Base-by-base conservation (phyloP, 2,797 vertebrate species). In the Pygocentrus nattereri region DNA sequence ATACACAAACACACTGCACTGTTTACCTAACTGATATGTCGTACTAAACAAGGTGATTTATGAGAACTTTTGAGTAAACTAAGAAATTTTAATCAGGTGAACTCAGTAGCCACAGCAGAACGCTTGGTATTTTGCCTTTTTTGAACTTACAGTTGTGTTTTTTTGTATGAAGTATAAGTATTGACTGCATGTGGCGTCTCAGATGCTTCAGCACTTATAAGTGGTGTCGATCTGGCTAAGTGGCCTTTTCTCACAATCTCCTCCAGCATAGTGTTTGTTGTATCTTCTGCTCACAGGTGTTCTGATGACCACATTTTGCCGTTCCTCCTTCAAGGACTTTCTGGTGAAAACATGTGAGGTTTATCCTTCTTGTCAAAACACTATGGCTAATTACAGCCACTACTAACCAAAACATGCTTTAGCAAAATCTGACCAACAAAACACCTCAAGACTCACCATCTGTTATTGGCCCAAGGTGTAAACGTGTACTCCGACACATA, bases 321-420 rank as follows among this genome's bases (percentile, higher is more conserved):
- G 13, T 68, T 81, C 52, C 18, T 50, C 21, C 21, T 41, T 74
- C 52, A 64, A 56, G 31, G 70, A 74, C 54, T 38, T 56, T 34
- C 47, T 50, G 27, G 21, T 11, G 61, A 38, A 77, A 68, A 65
- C 54, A 49, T 54, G n/a, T 58, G 31, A 65, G 15, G 34, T 73
- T 81, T 74, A 84, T 81, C 44, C 41, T 74, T 44, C 64, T 77
- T 75, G 76, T 70, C 70, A 54, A 23, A 75, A 50, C 38, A 50
- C 5, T 5, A n/a, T 47, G 5, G 19, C 8, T 41, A 34, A 59
- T 65, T 62, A 27, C 47, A 64, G 31, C 30, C 34, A 13, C 54
- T 49, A 52, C 38, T 10, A 12, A n/a, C 72, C 19, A 70, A 64
- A 65, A 70, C 44, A 59, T 50, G 27, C 47, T 78, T 84, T 16